These are phyloP conservation scores for Hestina assimilis DNA, from an alignment of 1,140 invertebrate species.

Conservation along the genomic window DNA sequence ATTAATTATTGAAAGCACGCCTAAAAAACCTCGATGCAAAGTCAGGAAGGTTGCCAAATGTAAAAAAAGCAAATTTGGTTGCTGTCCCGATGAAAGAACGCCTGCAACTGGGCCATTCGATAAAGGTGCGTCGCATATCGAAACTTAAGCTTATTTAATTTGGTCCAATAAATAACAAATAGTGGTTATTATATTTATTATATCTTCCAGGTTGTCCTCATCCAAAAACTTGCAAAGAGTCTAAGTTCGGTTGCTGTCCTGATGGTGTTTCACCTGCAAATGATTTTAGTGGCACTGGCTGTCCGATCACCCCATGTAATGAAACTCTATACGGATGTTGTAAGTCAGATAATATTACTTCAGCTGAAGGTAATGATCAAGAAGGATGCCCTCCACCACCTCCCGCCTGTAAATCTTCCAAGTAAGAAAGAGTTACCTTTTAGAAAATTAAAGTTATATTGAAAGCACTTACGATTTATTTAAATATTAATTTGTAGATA, in stretches of 20 bases:
- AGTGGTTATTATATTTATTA: not conserved
- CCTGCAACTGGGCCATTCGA: constrained; percentile 91
- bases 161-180: too few relatives aligned
- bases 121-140: constrained; percentile 77
- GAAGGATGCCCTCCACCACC: constrained; percentile 88
- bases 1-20: constrained; percentile 66
- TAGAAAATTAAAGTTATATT: too few relatives aligned
- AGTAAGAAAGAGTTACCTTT: constrained; percentile 73
- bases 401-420: constrained; percentile 81
- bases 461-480: too few relatives aligned
- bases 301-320: constrained; percentile 86
- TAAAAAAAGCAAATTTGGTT: constrained; percentile 87
- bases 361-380: constrained; percentile 88
- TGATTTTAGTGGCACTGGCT: constrained; percentile 86
- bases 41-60: constrained; percentile 81
- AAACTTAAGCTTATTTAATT: too few relatives aligned
- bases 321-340: constrained; percentile 92
- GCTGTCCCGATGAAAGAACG: constrained; percentile 92
- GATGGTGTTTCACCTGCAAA: constrained; percentile 91
- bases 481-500: constrained; percentile 58
- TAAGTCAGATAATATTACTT: constrained; percentile 85
- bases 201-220: constrained; percentile 81
- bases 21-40: constrained; percentile 79
- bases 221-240: constrained; percentile 87
- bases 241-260: constrained; percentile 92